Evolutionary conservation across 1,140 invertebrate genomes (phyloP), one percentile per base, ranked within the genome.

Genomic region (Conopomorpha cramerella): DNA sequence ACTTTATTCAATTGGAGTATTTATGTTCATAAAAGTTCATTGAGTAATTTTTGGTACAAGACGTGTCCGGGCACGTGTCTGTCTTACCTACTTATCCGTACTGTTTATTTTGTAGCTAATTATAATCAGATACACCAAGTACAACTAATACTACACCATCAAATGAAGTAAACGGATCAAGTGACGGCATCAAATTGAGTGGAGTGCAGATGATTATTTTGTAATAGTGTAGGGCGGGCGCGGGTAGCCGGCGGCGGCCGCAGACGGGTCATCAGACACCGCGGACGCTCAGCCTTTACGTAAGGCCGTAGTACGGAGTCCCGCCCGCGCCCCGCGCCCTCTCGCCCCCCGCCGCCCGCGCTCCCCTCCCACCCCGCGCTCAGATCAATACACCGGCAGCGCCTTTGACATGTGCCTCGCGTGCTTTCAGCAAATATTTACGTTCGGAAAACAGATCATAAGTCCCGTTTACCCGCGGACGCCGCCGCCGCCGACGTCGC

Each of bases 311-410:
- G 61, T 72, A 68, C 62, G 61, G 49, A 48, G 55, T 43, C 38
- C 23, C 54, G 43, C 45, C 23, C 38, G 26, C 36, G 39, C 34
- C 36, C 13, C 39, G 32, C 37, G 35, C 33, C 36, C 16, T 25
- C 41, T 32, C 41, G 28, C 33, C 34, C 40, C 45, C 26, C 34
- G 30, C 30, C 19, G 23, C 38, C 29, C 35, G 2, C n/a, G 15
- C 16, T 25, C 38, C 28, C 30, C 30, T 30, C 39, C 8, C 49
- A 34, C 37, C 26, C 36, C 45, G 46, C 43, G 59, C 48, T 57
- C 65, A 78, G 72, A 77, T 78, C 76, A 77, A 78, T 77, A 77
- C 71, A 61, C 64, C 59, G n/a, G n/a, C 62, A 49, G 55, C 50
- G 56, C 68, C 71, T 67, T 73, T 73, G 68, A 71, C 68, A 74